Percentiles rank a stretch among this genome's conserved stretches.
phyloP scores from a whole-genome alignment of 2,113 vertebrate species.

The Cairina moschata region DNA sequence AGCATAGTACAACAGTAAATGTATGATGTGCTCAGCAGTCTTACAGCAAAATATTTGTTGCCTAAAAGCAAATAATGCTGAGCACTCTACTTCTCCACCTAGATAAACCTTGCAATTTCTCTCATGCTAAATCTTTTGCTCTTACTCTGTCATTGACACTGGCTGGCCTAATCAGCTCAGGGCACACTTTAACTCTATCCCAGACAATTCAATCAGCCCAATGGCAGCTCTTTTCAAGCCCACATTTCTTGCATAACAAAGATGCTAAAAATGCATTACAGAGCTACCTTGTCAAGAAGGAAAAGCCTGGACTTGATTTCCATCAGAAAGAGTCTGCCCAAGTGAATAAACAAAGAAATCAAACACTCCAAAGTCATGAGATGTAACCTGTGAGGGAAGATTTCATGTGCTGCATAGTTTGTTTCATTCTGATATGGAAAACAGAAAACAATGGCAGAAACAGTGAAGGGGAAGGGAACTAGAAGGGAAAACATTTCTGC shows the following conservation, averaged over 20 bases:
- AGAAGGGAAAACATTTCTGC: neutral
- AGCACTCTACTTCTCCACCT: neutral
- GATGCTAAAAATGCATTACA: constrained; percentile 15
- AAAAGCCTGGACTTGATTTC: constrained; percentile 42
- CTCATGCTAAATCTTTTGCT: neutral
- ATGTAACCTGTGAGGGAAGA: neutral
- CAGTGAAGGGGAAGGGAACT: neutral
- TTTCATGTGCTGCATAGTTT: neutral
- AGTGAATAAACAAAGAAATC: constrained; percentile 32
- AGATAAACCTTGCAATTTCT: constrained; percentile 5
- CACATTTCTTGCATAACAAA: constrained; percentile 31
- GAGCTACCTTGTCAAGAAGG: neutral
- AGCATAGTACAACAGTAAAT: neutral
- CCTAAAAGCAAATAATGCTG: neutral
- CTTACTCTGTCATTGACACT: neutral
- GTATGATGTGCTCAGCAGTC: neutral
- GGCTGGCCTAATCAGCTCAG: constrained; percentile 14
- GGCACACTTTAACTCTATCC: constrained; percentile 22
- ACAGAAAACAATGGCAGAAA: neutral
- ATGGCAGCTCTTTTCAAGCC: constrained; percentile 25
- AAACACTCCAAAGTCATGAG: neutral
- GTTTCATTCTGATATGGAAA: constrained; percentile 35
- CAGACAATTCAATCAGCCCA: constrained; percentile 60
- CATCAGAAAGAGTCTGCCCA: neutral
- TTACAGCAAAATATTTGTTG: constrained; percentile 14